Evolutionary conservation across 2,888 invertebrate species (phyloP), one percentile per base, ranked within the genome.

Genomic region (Antitype chi): DNA sequence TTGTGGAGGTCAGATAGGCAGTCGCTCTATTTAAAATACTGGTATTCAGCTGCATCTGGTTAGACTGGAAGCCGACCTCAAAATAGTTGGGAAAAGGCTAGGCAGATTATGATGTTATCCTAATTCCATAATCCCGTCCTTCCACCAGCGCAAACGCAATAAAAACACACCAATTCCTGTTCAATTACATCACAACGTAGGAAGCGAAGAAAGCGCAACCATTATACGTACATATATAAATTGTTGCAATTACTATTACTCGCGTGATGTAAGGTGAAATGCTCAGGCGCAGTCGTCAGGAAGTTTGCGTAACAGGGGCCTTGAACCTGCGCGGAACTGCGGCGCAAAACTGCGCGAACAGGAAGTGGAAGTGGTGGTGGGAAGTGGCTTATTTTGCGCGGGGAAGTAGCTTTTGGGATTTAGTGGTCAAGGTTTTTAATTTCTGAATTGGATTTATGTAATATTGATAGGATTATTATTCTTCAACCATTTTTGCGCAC

Each of bases 251-350:
- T 78, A 69, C 80, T 83, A 85, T 86, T 85, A 87, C 87, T 75
- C 66, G 78, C 85, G 87, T 90, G 89, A 90, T 84, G 90, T 89
- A 91, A 91, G 88, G 89, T 82, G 88, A 90, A 91, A 91, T 87
- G 90, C 81, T 68, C 79, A 87, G 89, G 90, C 80, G 74, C 78
- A 91, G 89, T 82, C 89, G 77, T 76, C 80, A 89, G 90, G 90
- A 89, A 87, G 85, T 78, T 90, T 88, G 89, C 89, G 90, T 86
- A 90, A 91, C 79, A 70, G 85, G 90, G 88, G 90, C 91, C 92
- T 91, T 91, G 91, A 91, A 90, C 90, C 82, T 84, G 79, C 69
- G 60, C 85, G 88, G 89, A 88, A 88, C 87, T 87, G 81, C 55
- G 8, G 83, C 68, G 59, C 70, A 7, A 38, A 47, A 79, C 43